Evolutionary conservation across 2,888 invertebrate species (phyloP).

Genomic region (Synanthedon myopaeformis): DNA sequence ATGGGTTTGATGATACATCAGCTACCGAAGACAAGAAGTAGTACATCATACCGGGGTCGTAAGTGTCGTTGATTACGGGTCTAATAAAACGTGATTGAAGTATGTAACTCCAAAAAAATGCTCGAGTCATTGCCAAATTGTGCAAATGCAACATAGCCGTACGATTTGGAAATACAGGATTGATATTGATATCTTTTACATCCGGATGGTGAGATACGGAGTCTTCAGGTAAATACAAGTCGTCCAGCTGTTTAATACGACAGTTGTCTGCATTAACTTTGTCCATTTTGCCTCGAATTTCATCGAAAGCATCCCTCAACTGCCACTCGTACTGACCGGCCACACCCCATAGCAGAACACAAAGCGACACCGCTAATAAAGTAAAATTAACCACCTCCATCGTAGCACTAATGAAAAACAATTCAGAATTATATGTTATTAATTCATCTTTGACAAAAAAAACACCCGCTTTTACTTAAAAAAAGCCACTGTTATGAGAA

Average conservation of each 20-base stretch:
- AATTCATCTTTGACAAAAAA: neutral
- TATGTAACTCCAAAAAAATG: conserved; percentile 96
- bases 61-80: conserved; percentile 90
- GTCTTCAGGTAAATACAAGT: conserved; percentile 85
- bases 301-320: conserved; percentile 88
- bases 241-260: conserved; percentile 84
- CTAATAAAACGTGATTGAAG: conserved; percentile 90
- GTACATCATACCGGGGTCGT: conserved; percentile 98
- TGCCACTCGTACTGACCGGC: conserved; percentile 94
- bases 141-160: conserved; percentile 93
- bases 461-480: neutral
- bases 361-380: conserved; percentile 45
- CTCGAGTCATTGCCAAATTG: conserved; percentile 95
- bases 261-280: conserved; percentile 90
- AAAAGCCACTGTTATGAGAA: too few relatives aligned
- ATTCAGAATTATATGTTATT: neutral
- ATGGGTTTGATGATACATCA: conserved; percentile 92
- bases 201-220: conserved; percentile 92
- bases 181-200: conserved; percentile 93
- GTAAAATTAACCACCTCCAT: conserved; percentile 45
- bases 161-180: conserved; percentile 94
- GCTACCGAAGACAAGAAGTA: conserved; percentile 95
- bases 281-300: conserved; percentile 85
- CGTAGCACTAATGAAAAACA: conserved; percentile 9
- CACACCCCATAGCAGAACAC: conserved; percentile 72